phyloP scores from a whole-genome alignment of 2,888 invertebrate species.

The Bibio marci region DNA sequence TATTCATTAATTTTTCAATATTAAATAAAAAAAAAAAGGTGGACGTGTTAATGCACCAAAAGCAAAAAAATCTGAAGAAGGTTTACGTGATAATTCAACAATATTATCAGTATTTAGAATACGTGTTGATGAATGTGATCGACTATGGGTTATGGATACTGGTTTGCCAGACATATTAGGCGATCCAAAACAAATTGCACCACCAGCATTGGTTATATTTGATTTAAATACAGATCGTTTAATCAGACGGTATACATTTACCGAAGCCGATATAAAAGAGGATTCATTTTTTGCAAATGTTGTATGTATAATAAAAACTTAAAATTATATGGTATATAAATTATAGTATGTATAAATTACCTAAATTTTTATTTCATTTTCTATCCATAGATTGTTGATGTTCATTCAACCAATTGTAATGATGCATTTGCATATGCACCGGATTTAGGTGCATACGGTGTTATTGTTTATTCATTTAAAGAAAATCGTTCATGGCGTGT shows the following conservation, averaged over 20 bases:
- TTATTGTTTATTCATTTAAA: slow-evolving; percentile 60
- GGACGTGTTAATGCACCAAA: slow-evolving; percentile 24
- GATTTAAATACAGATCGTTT: slow-evolving; percentile 60
- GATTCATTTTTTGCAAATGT: slow-evolving; percentile 69
- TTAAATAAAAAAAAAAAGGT: slow-evolving; percentile 10
- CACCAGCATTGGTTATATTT: slow-evolving; percentile 48
- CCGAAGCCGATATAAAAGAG: slow-evolving; percentile 46
- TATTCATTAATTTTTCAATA: background rate
- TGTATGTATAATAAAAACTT: slow-evolving; percentile 31
- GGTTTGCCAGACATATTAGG: slow-evolving; percentile 61
- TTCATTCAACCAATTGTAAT: slow-evolving; percentile 48
- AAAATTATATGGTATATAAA: too few species aligned
- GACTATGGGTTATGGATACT: slow-evolving; percentile 69
- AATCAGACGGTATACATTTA: slow-evolving; percentile 49
- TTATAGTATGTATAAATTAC: too few species aligned
- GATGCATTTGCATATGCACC: slow-evolving; percentile 63
- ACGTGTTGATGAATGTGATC: slow-evolving; percentile 55
- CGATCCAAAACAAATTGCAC: slow-evolving; percentile 39
- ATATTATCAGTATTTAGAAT: slow-evolving; percentile 59
- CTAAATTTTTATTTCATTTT: background rate
- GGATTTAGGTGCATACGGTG: slow-evolving; percentile 55
- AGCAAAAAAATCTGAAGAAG: slow-evolving; percentile 27
- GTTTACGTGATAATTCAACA: slow-evolving; percentile 37
- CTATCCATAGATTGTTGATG: slow-evolving; percentile 45
- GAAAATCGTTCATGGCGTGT: slow-evolving; percentile 63